Evolutionary conservation across 2,888 invertebrate species (phyloP).

Genomic region (Plebejus argus): DNA sequence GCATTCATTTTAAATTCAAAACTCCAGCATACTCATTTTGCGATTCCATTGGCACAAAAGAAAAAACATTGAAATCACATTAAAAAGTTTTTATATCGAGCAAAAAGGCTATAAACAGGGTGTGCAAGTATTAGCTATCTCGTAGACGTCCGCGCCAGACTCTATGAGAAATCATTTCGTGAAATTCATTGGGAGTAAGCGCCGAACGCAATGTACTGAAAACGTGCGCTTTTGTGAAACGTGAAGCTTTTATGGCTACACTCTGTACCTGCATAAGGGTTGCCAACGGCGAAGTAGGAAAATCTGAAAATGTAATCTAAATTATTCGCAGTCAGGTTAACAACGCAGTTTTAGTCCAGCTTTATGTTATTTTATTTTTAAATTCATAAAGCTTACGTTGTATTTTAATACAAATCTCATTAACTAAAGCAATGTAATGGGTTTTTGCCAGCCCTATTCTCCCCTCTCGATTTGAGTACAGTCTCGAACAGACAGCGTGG

Average conservation of each 20-base stretch:
- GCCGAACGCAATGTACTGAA: constrained; percentile 65
- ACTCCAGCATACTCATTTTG: not conserved
- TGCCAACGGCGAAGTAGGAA: not conserved
- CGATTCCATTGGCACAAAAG: not conserved
- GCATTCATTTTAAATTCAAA: no score
- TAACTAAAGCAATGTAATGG: not conserved
- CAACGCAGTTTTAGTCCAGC: not conserved
- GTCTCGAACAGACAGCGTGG: constrained; percentile 44
- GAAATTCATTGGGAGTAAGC: constrained; percentile 66
- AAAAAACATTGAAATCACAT: not conserved
- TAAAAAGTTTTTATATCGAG: constrained; percentile 11
- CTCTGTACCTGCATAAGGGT: constrained; percentile 33
- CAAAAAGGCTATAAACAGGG: not conserved
- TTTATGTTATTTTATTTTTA: not conserved
- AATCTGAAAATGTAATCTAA: not conserved
- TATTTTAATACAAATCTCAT: not conserved
- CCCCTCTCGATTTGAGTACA: constrained; percentile 34
- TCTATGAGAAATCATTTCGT: constrained; percentile 48
- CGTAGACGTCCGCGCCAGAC: not conserved
- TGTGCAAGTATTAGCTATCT: constrained; percentile 1
- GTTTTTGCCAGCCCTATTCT: constrained; percentile 24
- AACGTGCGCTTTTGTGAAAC: constrained; percentile 64
- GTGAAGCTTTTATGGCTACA: constrained; percentile 58
- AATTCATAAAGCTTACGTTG: not conserved
- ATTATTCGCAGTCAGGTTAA: not conserved